Evolutionary conservation across 2,888 invertebrate species (phyloP).

Genomic region (Caenorhabditis panamensis): DNA sequence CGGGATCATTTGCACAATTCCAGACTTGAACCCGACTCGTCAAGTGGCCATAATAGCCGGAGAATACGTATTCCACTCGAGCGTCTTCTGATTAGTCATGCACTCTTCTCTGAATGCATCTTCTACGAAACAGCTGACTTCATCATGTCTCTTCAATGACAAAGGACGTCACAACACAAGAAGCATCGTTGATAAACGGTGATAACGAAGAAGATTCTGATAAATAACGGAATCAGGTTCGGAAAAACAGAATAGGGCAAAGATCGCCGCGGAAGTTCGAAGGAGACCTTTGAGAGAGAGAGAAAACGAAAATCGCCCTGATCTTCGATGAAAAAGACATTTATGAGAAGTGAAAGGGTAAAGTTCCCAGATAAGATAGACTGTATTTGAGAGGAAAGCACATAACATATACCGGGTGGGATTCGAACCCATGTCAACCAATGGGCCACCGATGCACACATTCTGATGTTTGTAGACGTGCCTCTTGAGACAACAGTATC

Average conservation of each 20-base stretch:
- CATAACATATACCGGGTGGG: background rate
- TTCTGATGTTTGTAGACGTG: background rate
- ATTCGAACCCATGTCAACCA: constrained; percentile 13
- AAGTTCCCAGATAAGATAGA: background rate
- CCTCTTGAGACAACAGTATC: background rate
- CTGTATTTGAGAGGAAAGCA: background rate
- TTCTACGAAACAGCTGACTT: constrained; percentile 28
- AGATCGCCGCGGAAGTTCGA: constrained; percentile 9
- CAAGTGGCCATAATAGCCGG: too few relatives aligned
- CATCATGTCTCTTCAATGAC: constrained; percentile 1
- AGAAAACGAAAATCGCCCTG: background rate
- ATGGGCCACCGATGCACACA: constrained; percentile 10
- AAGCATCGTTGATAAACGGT: constrained; percentile 42
- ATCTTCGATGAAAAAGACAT: background rate
- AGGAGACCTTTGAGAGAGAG: background rate
- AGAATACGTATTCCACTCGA: background rate
- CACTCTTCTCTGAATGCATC: constrained; percentile 21
- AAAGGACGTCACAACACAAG: constrained; percentile 48
- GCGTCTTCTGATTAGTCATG: constrained; percentile 30
- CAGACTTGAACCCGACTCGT: too few relatives aligned
- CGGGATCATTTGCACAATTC: too few relatives aligned
- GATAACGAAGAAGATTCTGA: constrained; percentile 24
- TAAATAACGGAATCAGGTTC: constrained; percentile 31
- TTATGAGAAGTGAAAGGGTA: background rate
- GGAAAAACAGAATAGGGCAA: constrained; percentile 21